phyloP scores from a whole-genome alignment of 2,113 vertebrate genomes.

The Mirounga angustirostris region DNA sequence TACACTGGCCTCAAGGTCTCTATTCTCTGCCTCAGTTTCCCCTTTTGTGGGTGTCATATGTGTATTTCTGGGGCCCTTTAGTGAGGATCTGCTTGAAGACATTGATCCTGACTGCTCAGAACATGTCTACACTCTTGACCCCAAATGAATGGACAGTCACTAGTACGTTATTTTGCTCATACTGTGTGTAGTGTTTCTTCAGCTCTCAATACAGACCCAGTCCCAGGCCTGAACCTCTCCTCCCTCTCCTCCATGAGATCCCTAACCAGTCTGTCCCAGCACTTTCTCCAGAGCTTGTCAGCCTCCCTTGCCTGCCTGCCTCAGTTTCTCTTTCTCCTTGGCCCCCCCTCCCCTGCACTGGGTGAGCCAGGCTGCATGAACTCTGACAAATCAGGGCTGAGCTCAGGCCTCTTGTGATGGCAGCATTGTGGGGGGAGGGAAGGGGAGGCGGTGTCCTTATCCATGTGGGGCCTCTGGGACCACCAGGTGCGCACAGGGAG shows the following conservation, averaged over 20 bases:
- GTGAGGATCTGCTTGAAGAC: background rate
- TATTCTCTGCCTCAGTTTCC: background rate
- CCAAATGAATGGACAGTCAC: background rate
- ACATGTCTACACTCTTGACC: background rate
- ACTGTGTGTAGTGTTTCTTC: background rate
- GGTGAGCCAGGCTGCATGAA: background rate
- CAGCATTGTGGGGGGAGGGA: background rate
- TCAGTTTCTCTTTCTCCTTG: background rate
- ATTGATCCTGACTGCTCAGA: background rate
- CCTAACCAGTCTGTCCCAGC: background rate
- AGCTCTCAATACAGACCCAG: background rate
- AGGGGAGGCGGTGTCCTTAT: background rate
- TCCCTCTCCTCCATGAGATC: background rate
- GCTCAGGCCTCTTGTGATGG: background rate
- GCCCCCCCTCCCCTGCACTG: background rate
- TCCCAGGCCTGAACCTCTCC: background rate
- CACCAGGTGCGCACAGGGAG: background rate
- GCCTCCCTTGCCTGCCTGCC: background rate
- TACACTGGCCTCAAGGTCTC: background rate
- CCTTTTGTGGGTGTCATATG: background rate
- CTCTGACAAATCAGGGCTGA: background rate
- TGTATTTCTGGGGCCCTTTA: background rate
- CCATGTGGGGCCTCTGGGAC: background rate
- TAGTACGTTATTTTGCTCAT: background rate
- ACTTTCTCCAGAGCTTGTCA: background rate